Evolutionary conservation across 1,140 invertebrate species (phyloP), one percentile per base, ranked within the genome.

Genomic region (Brachionus angularis): DNA sequence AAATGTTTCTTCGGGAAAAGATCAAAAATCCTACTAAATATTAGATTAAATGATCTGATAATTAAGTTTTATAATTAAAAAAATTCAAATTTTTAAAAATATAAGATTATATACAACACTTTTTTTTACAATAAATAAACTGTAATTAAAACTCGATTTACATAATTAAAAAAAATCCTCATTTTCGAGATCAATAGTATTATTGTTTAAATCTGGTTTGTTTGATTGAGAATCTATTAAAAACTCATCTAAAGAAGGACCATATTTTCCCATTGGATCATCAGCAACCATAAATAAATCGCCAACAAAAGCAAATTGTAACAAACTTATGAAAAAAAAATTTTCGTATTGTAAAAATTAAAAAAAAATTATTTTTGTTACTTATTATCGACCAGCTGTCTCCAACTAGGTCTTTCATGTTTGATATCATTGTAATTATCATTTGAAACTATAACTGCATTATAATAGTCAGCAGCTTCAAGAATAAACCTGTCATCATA

Each of bases 271-370:
- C 1, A 96, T 80, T 0, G 95, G 95, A 83, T 98, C 95, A 77
- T 96, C 91, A 0, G 94, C 93, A 1, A 93, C 92, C 91, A 97
- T 96, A 79, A 98, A 97, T 47, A 75, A 74, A 74, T 82, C 79
- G 18, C 76, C 76, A 39, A 77, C 79, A 77, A 81, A 80, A 1
- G 75, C 75, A 72, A 74, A 80, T 73, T 75, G 75, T 25, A 82
- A 73, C 27, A 67, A 33, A 50, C 62, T 64, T 16, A n/a, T n/a
- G n/a, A n/a, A n/a, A n/a, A n/a, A n/a, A n/a, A 53, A 12, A 33
- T 14, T 36, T 39, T 27, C 8, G 16, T 21, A 25, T 21, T 49
- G 10, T 2, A 50, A 50, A 27, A 2, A 1, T 8, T 27, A 29
- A 53, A 53, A 33, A 21, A 36, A 7, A 14, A 7, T 14, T 42